phyloP scores from a whole-genome alignment of 2,888 invertebrate genomes.

The Drosophila anomelani region DNA sequence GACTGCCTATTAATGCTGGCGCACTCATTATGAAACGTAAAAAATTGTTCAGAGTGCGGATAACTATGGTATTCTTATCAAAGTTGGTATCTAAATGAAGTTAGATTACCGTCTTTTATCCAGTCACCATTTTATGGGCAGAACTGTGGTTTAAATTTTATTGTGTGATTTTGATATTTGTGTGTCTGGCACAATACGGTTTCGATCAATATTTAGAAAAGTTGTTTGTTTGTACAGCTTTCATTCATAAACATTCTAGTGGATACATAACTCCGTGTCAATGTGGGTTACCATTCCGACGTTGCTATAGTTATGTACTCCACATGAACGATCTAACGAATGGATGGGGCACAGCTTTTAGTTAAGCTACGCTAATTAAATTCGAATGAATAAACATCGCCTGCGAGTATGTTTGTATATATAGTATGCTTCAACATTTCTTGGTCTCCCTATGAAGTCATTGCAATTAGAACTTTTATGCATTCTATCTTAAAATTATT shows the following conservation, averaged over 20 bases:
- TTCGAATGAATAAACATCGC: slow-evolving; percentile 29
- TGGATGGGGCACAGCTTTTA: slow-evolving; percentile 18
- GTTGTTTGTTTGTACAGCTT: slow-evolving; percentile 4
- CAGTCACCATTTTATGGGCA: neutral
- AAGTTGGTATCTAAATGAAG: slow-evolving; percentile 3
- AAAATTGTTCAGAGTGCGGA: neutral
- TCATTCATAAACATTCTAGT: slow-evolving; percentile 12
- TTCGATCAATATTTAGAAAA: slow-evolving; percentile 4
- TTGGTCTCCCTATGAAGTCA: neutral
- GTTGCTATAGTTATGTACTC: neutral
- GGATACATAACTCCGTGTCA: neutral
- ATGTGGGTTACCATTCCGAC: neutral
- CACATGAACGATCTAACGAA: slow-evolving; percentile 2
- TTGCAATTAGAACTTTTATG: slow-evolving; percentile 6
- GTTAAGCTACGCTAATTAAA: slow-evolving; percentile 36
- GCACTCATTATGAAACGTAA: slow-evolving; percentile 4
- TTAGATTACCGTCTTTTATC: slow-evolving; percentile 1
- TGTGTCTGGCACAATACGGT: neutral
- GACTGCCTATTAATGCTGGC: neutral
- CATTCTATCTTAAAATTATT: neutral
- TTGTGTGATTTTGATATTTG: neutral
- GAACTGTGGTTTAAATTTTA: neutral
- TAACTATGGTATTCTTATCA: slow-evolving; percentile 10
- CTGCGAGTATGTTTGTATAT: neutral
- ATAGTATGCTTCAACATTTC: neutral